Percentiles rank a stretch among this genome's conserved stretches.
These are phyloP conservation scores for Hirundichthys speculiger DNA, from an alignment of 2,113 vertebrate genomes.

Conservation along the genomic window DNA sequence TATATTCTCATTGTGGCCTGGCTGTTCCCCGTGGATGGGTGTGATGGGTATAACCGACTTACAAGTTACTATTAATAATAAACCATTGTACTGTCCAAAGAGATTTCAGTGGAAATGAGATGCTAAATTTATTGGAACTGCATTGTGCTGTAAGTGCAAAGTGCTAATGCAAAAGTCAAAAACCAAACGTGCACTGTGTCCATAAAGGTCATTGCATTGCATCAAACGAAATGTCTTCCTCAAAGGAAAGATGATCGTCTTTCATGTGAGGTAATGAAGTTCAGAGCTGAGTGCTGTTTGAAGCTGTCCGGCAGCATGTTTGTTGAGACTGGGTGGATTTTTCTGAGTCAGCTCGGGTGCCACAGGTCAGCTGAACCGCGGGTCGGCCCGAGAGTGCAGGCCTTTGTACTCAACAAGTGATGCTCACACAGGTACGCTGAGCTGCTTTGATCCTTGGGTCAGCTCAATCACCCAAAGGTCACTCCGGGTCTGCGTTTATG, in stretches of 20 bases:
- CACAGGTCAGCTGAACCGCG: conserved; percentile 44
- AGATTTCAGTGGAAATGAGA: no score
- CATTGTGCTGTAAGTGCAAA: no score
- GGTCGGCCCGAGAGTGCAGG: conserved; percentile 44
- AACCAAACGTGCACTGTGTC: no score
- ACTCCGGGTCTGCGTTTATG: conserved; percentile 40
- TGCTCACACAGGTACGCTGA: conserved; percentile 60
- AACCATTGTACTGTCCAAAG: no score
- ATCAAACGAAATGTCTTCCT: conserved; percentile 63
- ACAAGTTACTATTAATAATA: no score
- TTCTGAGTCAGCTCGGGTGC: no score
- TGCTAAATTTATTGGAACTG: no score
- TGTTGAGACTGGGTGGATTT: conserved; percentile 59
- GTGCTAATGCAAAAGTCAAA: conserved; percentile 3
- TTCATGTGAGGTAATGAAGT: conserved; percentile 76
- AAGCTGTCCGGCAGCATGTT: conserved; percentile 63
- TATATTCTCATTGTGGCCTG: no score
- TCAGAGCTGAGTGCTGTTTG: conserved; percentile 53
- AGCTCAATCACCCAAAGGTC: conserved; percentile 50
- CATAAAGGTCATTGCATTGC: conserved; percentile 56
- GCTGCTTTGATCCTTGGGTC: conserved; percentile 71
- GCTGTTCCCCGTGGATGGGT: no score
- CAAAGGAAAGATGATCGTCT: conserved; percentile 49
- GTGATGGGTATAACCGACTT: no score
- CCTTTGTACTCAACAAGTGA: conserved; percentile 69